A percentile compares a stretch with the other conserved stretches of the same genome.
Conservation (phyloP, 2,888 invertebrate species). For the Netelia virgata region DNA sequence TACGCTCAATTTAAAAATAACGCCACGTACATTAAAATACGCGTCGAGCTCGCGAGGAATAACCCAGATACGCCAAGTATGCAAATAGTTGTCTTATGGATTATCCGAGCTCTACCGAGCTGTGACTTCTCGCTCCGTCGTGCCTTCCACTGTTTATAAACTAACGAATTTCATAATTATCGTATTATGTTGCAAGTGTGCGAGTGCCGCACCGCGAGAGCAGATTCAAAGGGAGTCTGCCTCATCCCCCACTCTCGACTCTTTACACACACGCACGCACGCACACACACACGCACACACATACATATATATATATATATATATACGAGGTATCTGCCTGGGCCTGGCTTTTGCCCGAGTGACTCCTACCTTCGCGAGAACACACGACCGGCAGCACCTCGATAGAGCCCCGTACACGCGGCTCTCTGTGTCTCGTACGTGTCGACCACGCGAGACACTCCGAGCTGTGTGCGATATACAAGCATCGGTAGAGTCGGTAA, state of each 20-base stretch:
- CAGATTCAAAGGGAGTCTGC: constrained; percentile 39
- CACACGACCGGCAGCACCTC: constrained; percentile 42
- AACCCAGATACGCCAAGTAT: background rate
- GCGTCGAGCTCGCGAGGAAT: no score
- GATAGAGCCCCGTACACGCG: constrained; percentile 3
- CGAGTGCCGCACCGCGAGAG: constrained; percentile 67
- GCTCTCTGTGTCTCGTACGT: background rate
- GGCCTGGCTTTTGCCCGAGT: constrained; percentile 56
- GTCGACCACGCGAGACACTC: constrained; percentile 44
- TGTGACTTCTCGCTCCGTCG: constrained; percentile 26
- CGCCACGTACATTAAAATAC: no score
- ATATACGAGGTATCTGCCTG: constrained; percentile 38
- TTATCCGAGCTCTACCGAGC: constrained; percentile 4
- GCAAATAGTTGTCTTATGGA: constrained; percentile 17
- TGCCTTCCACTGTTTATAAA: constrained; percentile 79
- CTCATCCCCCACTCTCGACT: constrained; percentile 46
- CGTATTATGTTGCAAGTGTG: constrained; percentile 83
- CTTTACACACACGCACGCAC: no score
- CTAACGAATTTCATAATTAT: constrained; percentile 85
- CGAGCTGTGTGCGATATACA: constrained; percentile 26
- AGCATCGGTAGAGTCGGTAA: constrained; percentile 32
- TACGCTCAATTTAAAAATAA: background rate
- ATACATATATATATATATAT: constrained; percentile 2
- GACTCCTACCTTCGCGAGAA: constrained; percentile 48
- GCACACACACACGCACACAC: no score